Base-by-base conservation (phyloP, 2,888 invertebrate genomes). In the Epinotia ramella region DNA sequence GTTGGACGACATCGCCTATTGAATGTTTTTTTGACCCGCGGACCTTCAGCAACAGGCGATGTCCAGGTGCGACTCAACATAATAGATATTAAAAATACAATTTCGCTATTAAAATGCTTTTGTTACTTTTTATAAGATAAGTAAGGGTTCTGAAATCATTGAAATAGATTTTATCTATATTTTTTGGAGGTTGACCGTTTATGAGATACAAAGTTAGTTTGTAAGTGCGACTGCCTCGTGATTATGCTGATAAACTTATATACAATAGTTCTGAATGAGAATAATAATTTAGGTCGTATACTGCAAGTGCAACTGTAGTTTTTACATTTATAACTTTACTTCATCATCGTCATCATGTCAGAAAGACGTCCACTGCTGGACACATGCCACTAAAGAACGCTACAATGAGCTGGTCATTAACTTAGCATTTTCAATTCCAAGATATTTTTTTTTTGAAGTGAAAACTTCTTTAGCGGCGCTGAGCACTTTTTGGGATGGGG, bases 1-100 rank as follows among this genome's bases (percentile, higher is more conserved):
- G 87, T 89, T 88, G 86, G 88, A 87, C 86, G 85, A 85, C 84
- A 86, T 89, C 89, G 88, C 89, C 92, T 60, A 71, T 71, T 90
- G 87, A 91, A 90, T 84, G 87, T 88, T 89, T 90, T 53, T 92
- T 91, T 91, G 90, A 91, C 91, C 91, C 92, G 88, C 88, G 92
- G 93, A 90, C 92, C 91, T 86, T 81, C 81, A 82, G 84, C 84
- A 83, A 88, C 86, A 88, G 89, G 84, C 86, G 72, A 82, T 81
- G 89, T 91, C 94, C 94, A 94, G 94, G 93, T 94, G 94, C 88
- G 81, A 86, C 84, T 80, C 87, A 83, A 81, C 84, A 89, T 89
- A 90, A 90, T 86, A 87, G 84, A 86, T 87, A 84, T 86, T 86
- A 84, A 86, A 84, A 81, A 80, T 79, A 81, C 77, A 81, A 77